These are phyloP conservation scores for Drosophila fulvimacula DNA, from an alignment of 2,888 invertebrate species.

Conservation along the genomic window DNA sequence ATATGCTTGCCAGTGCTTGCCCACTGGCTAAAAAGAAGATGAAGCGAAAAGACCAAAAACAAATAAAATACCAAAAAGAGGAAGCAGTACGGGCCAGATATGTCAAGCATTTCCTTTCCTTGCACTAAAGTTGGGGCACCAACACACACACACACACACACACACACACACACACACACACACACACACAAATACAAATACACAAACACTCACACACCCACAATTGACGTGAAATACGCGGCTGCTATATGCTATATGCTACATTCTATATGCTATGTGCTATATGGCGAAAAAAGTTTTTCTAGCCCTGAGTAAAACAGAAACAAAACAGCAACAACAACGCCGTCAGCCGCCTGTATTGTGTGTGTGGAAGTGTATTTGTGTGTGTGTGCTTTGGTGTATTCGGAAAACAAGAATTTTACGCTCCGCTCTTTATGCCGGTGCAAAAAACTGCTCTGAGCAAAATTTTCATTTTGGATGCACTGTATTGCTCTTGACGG, in stretches of 20 bases:
- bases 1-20: constrained; percentile 40
- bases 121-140: constrained; percentile 51
- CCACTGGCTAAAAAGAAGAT: constrained; percentile 34
- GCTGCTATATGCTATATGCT: constrained; percentile 59
- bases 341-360: constrained; percentile 30
- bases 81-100: constrained; percentile 60
- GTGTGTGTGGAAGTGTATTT: constrained; percentile 4
- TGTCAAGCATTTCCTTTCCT: constrained; percentile 75
- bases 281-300: constrained; percentile 60
- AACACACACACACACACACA: constrained; percentile 12
- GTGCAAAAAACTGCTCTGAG: constrained; percentile 56
- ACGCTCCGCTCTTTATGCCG: constrained; percentile 63
- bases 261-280: too few species aligned
- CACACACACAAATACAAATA: background rate
- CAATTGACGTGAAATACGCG: constrained; percentile 53
- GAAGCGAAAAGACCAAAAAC: constrained; percentile 19
- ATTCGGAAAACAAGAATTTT: constrained; percentile 59
- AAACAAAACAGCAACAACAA: constrained; percentile 36
- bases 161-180: constrained; percentile 2
- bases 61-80: constrained; percentile 44
- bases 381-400: constrained; percentile 16
- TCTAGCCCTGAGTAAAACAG: constrained; percentile 43
- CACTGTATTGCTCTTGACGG: constrained; percentile 20
- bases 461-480: constrained; percentile 46
- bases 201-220: constrained; percentile 3